These are phyloP conservation scores for Lasioglossum lativentre DNA, from an alignment of 2,888 invertebrate species.

Conservation along the genomic window DNA sequence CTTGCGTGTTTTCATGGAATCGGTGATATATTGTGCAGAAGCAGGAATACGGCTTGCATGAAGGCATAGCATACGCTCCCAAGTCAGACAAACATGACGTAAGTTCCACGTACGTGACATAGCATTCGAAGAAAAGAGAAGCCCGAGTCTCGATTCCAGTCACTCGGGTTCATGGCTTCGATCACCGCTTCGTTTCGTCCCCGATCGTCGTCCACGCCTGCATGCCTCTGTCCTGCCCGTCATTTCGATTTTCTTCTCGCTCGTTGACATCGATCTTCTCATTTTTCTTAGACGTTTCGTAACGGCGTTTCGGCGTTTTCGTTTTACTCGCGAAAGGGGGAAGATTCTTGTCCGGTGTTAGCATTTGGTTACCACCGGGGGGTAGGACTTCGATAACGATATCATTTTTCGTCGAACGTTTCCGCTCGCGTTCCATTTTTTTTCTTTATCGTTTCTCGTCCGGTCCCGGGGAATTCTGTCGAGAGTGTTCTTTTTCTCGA, in stretches of 20 bases:
- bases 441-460: constrained; percentile 3
- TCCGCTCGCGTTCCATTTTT: background rate
- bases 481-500: constrained; percentile 10
- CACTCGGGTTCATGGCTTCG: constrained; percentile 34
- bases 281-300: constrained; percentile 3
- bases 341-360: background rate
- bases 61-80: constrained; percentile 83
- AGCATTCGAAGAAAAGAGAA: constrained; percentile 50
- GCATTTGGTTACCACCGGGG: constrained; percentile 2
- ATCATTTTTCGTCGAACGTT: constrained; percentile 22
- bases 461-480: background rate
- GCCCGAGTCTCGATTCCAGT: constrained; percentile 30
- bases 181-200: constrained; percentile 26
- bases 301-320: constrained; percentile 25
- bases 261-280: background rate
- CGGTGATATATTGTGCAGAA: constrained; percentile 83
- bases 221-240: background rate
- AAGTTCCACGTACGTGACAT: constrained; percentile 72
- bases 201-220: constrained; percentile 45
- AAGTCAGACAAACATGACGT: constrained; percentile 83
- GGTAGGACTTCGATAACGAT: constrained; percentile 24
- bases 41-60: constrained; percentile 82
- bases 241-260: background rate
- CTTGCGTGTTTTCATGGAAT: constrained; percentile 84
- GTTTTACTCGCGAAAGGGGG: background rate